Conservation (phyloP, 2,113 vertebrate species). For the Thermophis baileyi region DNA sequence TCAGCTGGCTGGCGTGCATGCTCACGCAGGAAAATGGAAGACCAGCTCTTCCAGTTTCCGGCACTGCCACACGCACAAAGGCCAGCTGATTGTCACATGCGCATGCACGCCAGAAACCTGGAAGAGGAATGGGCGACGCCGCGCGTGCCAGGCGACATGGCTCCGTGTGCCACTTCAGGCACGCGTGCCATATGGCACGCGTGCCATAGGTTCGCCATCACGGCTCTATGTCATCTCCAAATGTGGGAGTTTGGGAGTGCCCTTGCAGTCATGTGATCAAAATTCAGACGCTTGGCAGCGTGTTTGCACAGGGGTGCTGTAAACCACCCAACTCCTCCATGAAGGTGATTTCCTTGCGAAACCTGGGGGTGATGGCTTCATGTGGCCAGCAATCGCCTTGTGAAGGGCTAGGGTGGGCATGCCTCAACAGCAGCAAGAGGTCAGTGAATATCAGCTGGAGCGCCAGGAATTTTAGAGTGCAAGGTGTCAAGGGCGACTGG, state of each 20-base stretch:
- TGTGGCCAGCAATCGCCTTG: background rate
- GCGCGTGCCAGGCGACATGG: too few species aligned
- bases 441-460: background rate
- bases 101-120: too few species aligned
- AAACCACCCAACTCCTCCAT: background rate
- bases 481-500: background rate
- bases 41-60: too few species aligned
- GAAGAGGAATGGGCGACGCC: too few species aligned
- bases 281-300: background rate
- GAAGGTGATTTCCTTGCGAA: background rate
- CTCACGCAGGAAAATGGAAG: too few species aligned
- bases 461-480: background rate
- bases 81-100: too few species aligned
- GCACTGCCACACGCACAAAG: too few species aligned
- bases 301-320: background rate
- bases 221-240: background rate
- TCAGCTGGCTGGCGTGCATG: too few species aligned
- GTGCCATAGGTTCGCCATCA: too few species aligned
- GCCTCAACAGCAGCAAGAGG: background rate
- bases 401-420: background rate
- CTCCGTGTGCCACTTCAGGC: too few species aligned
- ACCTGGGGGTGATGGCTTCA: background rate
- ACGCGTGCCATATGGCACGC: too few species aligned
- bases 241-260: background rate
- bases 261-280: background rate